These are phyloP conservation scores for Mustelus asterias DNA, from an alignment of 2,113 vertebrate species.

Conservation along the genomic window DNA sequence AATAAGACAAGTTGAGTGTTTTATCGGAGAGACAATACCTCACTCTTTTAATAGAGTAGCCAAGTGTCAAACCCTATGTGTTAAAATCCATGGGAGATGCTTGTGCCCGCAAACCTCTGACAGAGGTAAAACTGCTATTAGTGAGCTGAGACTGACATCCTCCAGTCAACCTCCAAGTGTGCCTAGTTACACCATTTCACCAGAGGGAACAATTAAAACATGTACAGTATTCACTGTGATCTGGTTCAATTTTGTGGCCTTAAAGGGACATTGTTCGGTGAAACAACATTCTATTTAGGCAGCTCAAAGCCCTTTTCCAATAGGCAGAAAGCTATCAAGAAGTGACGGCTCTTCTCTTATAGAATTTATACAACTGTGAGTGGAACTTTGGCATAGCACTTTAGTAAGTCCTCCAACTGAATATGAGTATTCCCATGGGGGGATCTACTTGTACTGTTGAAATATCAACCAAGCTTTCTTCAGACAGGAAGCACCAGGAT, in stretches of 20 bases:
- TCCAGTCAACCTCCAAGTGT: background rate
- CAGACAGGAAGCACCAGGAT: background rate
- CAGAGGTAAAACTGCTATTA: background rate
- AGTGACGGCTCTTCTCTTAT: background rate
- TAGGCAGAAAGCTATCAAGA: background rate
- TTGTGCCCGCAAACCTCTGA: background rate
- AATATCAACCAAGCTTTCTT: background rate
- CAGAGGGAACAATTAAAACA: background rate
- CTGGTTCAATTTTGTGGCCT: background rate
- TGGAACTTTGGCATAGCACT: background rate
- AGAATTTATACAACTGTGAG: background rate
- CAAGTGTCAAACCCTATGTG: background rate
- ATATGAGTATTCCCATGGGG: background rate
- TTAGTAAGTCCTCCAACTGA: background rate
- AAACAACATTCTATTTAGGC: background rate
- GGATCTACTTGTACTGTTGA: background rate
- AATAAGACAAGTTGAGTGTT: background rate
- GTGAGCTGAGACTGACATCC: background rate
- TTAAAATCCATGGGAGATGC: background rate
- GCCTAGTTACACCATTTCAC: background rate
- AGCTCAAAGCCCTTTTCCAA: background rate
- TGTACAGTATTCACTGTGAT: background rate
- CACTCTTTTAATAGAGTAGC: background rate
- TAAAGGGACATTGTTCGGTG: background rate
- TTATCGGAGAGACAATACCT: background rate